Evolutionary conservation across 2,113 vertebrate species (phyloP).

Genomic region (Phalacrocorax carbo): DNA sequence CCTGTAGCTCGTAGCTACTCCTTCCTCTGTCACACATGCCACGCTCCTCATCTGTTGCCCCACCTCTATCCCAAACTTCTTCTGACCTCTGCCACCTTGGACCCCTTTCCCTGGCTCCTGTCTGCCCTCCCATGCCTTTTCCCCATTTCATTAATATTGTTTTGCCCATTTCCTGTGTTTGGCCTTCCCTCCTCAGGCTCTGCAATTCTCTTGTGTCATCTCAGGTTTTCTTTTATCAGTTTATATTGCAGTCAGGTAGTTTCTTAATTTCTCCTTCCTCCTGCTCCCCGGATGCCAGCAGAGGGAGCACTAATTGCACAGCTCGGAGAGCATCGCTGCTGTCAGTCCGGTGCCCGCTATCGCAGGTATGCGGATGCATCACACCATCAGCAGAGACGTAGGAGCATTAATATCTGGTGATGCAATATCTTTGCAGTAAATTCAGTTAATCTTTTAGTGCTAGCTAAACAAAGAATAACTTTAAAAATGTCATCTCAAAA

Average conservation of each 20-base stretch:
- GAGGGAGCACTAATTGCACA: background rate
- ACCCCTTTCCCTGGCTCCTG: background rate
- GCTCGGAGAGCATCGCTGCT: rapidly evolving
- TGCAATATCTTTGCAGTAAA: background rate
- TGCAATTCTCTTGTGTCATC: background rate
- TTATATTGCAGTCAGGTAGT: background rate
- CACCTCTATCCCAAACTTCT: background rate
- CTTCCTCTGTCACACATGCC: background rate
- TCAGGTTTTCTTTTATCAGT: background rate
- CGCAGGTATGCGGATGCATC: rapidly evolving
- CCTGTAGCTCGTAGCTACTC: background rate
- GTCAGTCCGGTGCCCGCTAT: background rate
- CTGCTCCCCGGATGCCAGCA: background rate
- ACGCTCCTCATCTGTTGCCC: background rate
- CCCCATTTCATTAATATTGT: background rate
- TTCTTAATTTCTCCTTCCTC: background rate
- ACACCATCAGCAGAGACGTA: rapidly evolving
- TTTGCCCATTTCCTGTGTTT: background rate
- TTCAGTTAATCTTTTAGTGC: background rate
- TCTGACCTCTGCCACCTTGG: background rate
- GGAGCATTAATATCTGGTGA: background rate
- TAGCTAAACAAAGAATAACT: background rate
- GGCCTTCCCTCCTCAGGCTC: background rate
- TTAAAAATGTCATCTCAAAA: background rate
- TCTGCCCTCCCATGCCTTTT: background rate